phyloP scores from a whole-genome alignment of 2,113 vertebrate species.

The Ardeotis arabs region DNA sequence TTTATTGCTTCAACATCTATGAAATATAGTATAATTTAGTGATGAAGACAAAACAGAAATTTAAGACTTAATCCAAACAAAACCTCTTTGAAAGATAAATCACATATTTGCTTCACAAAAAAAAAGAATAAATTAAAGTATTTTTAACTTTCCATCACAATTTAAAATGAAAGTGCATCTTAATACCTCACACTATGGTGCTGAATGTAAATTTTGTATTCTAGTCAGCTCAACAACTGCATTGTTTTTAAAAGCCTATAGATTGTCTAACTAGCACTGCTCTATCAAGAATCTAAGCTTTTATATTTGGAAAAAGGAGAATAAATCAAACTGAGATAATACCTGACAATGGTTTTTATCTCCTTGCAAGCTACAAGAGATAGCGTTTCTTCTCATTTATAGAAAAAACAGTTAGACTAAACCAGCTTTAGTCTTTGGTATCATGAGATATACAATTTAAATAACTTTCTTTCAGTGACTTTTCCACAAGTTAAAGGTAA shows the following conservation, averaged over 20 bases:
- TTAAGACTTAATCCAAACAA: not conserved
- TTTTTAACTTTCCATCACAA: not conserved
- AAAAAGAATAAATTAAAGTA: not conserved
- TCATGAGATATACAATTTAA: not conserved
- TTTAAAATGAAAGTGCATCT: not conserved
- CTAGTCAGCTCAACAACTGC: rapidly evolving
- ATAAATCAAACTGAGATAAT: slow-evolving; percentile 21
- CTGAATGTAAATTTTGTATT: not conserved
- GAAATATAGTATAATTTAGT: not conserved
- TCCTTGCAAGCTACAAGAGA: not conserved
- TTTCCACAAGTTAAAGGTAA: not conserved
- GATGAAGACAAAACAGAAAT: not conserved
- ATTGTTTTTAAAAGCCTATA: not conserved
- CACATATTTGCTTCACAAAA: not conserved
- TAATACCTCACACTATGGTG: not conserved
- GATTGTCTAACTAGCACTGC: not conserved
- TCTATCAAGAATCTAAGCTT: slow-evolving; percentile 2
- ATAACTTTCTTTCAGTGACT: not conserved
- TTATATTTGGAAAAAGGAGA: not conserved
- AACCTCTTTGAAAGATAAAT: not conserved
- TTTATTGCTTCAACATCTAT: not conserved
- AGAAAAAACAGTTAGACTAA: not conserved
- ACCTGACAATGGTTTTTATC: not conserved
- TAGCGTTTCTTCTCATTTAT: not conserved
- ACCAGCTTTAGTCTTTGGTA: not conserved